Evolutionary conservation across 2,888 invertebrate species (phyloP).

Genomic region (Polydrusus pterygomalis): DNA sequence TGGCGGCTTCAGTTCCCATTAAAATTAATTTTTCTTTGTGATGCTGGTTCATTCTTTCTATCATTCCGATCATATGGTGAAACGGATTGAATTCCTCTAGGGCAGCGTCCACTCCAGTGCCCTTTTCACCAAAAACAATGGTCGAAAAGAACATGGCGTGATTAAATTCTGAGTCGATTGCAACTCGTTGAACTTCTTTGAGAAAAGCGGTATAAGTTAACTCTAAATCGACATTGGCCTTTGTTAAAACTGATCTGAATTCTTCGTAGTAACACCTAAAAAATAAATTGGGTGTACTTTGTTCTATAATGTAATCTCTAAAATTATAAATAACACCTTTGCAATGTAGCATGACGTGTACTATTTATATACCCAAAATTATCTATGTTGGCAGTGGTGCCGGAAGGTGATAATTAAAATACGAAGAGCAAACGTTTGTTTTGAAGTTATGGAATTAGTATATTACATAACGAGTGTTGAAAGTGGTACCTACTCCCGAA

Average conservation of each 20-base stretch:
- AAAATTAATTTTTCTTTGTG: constrained; percentile 25
- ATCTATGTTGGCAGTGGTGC: too few relatives aligned
- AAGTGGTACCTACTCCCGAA: too few relatives aligned
- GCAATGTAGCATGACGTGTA: too few relatives aligned
- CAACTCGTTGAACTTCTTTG: constrained; percentile 18
- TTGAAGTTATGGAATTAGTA: too few relatives aligned
- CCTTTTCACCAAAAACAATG: constrained; percentile 29
- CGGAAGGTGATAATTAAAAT: too few relatives aligned
- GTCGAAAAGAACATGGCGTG: constrained; percentile 18
- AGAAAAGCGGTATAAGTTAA: constrained; percentile 24
- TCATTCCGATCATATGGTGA: neutral
- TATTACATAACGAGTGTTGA: too few relatives aligned
- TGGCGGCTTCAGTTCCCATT: neutral
- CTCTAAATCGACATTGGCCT: constrained; percentile 6
- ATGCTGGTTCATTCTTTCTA: constrained; percentile 15
- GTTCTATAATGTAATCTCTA: neutral
- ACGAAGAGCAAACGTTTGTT: too few relatives aligned
- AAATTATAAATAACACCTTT: neutral
- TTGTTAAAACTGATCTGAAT: constrained; percentile 11
- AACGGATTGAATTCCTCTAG: constrained; percentile 22
- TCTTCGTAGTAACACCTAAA: constrained; percentile 35
- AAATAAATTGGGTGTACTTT: too few relatives aligned
- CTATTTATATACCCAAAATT: too few relatives aligned
- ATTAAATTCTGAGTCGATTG: constrained; percentile 3
- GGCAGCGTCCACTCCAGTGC: neutral